Percentiles rank a stretch among this genome's conserved stretches.
phyloP scores from a whole-genome alignment of 2,113 vertebrate genomes.

The Hymenochirus boettgeri region DNA sequence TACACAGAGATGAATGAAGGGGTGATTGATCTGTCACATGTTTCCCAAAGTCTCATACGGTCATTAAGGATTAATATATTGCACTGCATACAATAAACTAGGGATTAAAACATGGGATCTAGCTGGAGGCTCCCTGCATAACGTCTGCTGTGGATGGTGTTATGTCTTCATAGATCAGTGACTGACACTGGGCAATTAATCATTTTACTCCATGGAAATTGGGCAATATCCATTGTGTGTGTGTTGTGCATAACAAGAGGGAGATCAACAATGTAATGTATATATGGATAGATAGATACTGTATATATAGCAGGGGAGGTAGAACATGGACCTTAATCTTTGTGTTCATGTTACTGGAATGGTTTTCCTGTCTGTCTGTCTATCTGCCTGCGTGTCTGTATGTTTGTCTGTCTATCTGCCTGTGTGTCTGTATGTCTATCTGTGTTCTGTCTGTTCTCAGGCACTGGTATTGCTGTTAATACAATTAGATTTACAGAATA shows the following conservation, averaged over 20 bases:
- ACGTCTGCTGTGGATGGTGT: constrained; percentile 72
- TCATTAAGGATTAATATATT: constrained; percentile 70
- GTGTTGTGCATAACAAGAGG: constrained; percentile 72
- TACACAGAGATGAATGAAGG: too few species aligned
- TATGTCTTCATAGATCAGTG: constrained; percentile 78
- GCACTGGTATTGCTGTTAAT: constrained; percentile 70
- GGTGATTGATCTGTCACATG: constrained; percentile 66
- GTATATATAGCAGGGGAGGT: constrained; percentile 40
- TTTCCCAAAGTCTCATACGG: constrained; percentile 61
- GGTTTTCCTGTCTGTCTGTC: constrained; percentile 67
- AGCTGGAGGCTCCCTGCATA: constrained; percentile 73
- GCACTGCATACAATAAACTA: constrained; percentile 69
- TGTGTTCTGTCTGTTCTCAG: constrained; percentile 71
- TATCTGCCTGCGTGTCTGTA: too few species aligned
- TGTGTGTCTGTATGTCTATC: constrained; percentile 64
- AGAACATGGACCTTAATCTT: constrained; percentile 42
- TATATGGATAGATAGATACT: too few species aligned
- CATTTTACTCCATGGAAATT: constrained; percentile 79
- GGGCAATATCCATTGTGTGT: constrained; percentile 71
- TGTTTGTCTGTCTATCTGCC: too few species aligned
- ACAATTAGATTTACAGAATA: constrained; percentile 72
- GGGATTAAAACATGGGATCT: constrained; percentile 73
- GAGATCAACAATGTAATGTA: too few species aligned
- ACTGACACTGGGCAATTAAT: constrained; percentile 83
- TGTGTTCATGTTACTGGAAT: constrained; percentile 75